phyloP scores from a whole-genome alignment of 2,797 vertebrate species.

The Garrulus glandarius region DNA sequence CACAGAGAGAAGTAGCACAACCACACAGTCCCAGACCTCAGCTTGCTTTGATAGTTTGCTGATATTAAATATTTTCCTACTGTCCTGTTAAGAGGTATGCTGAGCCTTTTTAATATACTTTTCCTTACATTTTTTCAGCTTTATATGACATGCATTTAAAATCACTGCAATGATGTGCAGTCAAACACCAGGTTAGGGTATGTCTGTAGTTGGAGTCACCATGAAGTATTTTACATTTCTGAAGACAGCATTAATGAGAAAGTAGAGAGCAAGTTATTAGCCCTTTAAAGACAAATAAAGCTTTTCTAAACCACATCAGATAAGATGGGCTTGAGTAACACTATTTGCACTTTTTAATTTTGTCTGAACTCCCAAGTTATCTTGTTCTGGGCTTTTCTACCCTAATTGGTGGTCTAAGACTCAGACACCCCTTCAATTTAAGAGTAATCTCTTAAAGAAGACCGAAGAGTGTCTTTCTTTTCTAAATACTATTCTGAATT shows the following conservation, averaged over 20 bases:
- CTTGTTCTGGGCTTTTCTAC: background rate
- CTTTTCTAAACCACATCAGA: background rate
- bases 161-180: background rate
- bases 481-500: background rate
- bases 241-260: background rate
- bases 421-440: background rate
- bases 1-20: background rate
- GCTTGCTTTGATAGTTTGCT: background rate
- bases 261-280: background rate
- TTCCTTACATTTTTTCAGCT: background rate
- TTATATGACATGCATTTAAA: accelerated
- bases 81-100: background rate
- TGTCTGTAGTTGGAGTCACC: accelerated
- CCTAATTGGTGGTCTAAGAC: background rate
- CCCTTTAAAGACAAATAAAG: background rate
- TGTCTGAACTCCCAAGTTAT: background rate
- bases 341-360: background rate
- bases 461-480: background rate
- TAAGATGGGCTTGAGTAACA: background rate
- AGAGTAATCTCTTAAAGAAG: background rate
- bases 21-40: background rate
- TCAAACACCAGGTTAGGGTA: accelerated
- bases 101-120: background rate
- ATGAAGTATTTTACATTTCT: background rate
- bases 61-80: background rate